phyloP scores from a whole-genome alignment of 2,113 vertebrate genomes.

The Cynopterus brachyotis region DNA sequence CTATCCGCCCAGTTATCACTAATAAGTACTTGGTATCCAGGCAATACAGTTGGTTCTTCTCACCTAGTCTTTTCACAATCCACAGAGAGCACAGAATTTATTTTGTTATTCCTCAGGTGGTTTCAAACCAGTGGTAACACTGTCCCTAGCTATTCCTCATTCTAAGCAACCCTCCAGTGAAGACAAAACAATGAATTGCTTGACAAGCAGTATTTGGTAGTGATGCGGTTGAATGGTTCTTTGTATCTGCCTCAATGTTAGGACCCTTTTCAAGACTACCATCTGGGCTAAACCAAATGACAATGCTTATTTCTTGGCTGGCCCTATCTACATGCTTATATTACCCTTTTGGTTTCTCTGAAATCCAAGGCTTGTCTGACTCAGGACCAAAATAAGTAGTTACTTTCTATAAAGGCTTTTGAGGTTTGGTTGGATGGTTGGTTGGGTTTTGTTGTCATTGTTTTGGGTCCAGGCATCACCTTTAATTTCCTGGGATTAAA shows the following conservation, averaged over 20 bases:
- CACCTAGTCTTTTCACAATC: not conserved
- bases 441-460: not conserved
- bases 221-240: slow-evolving; percentile 27
- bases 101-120: slow-evolving; percentile 2
- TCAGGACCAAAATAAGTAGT: slow-evolving; percentile 7
- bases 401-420: not conserved
- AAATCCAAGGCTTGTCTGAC: not conserved
- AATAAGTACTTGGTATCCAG: not conserved
- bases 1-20: not conserved
- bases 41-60: not conserved
- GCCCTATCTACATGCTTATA: not conserved
- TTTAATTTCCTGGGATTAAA: not conserved
- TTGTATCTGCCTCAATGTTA: slow-evolving; percentile 43
- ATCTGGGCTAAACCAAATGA: slow-evolving; percentile 30
- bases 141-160: slow-evolving; percentile 20
- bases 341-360: not conserved
- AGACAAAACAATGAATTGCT: slow-evolving; percentile 45
- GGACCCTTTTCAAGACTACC: slow-evolving; percentile 25
- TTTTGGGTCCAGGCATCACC: not conserved
- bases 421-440: not conserved
- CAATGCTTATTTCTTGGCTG: slow-evolving; percentile 33
- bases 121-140: not conserved
- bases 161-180: not conserved
- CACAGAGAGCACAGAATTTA: not conserved
- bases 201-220: not conserved